Conservation (phyloP, 2,888 invertebrate species). For the Tetragonisca angustula region DNA sequence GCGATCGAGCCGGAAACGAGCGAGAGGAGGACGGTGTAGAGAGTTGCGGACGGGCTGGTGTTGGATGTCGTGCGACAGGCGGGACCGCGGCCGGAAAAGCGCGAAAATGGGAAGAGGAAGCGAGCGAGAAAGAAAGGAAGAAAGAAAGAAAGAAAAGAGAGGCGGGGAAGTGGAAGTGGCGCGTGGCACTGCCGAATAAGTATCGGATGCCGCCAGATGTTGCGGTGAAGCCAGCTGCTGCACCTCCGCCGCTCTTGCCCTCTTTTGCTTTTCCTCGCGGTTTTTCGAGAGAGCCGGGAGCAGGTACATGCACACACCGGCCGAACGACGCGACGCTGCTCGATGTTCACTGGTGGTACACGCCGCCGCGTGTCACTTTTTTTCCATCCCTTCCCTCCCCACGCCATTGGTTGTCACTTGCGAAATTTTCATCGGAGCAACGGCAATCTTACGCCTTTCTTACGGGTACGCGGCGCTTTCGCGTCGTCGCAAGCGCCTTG, state of each 20-base stretch:
- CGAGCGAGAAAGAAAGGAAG: slow-evolving; percentile 51
- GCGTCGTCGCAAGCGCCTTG: background rate
- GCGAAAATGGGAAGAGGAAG: slow-evolving; percentile 56
- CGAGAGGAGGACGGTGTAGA: slow-evolving; percentile 13
- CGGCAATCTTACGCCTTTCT: too few relatives aligned
- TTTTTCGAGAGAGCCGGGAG: slow-evolving; percentile 65
- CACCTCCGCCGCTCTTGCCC: slow-evolving; percentile 63
- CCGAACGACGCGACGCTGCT: slow-evolving; percentile 24
- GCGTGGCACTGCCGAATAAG: slow-evolving; percentile 80
- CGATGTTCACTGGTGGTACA: slow-evolving; percentile 64
- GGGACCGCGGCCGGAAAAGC: slow-evolving; percentile 51
- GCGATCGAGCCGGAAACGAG: slow-evolving; percentile 36
- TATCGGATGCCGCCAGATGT: slow-evolving; percentile 80
- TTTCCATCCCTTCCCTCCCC: background rate
- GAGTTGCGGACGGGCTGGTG: background rate
- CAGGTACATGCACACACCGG: slow-evolving; percentile 58
- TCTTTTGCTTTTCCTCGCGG: slow-evolving; percentile 73
- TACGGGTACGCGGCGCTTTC: background rate
- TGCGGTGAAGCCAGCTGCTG: slow-evolving; percentile 77
- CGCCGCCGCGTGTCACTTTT: slow-evolving; percentile 9
- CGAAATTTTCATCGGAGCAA: background rate
- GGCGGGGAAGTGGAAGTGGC: slow-evolving; percentile 77
- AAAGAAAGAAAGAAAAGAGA: slow-evolving; percentile 57
- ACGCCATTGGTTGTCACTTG: background rate
- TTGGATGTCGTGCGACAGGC: slow-evolving; percentile 13